A percentile compares a stretch with the other conserved stretches of the same genome.
Conservation (phyloP, 2,113 vertebrate species). For the Crocuta crocuta region DNA sequence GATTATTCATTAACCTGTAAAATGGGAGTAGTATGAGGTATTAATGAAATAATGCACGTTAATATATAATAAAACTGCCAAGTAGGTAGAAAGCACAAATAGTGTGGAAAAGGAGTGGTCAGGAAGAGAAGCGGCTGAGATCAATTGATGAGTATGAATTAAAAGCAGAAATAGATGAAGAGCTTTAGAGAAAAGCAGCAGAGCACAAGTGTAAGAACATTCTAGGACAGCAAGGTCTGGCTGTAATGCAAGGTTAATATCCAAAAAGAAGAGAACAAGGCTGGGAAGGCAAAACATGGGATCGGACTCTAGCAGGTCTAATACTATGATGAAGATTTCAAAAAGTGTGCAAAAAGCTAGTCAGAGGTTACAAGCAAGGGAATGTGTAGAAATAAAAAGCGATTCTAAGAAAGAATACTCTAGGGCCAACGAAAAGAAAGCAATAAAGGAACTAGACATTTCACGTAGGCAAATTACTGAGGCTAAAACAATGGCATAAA, state of each 20-base stretch:
- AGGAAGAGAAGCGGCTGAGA: neutral
- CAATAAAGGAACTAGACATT: neutral
- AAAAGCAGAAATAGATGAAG: neutral
- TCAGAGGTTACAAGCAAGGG: neutral
- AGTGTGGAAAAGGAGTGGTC: neutral
- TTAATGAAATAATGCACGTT: neutral
- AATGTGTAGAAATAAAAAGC: conserved; percentile 29
- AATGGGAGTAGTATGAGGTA: neutral
- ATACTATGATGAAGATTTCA: neutral
- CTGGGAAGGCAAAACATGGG: neutral
- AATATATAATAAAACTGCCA: neutral
- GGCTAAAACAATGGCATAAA: neutral
- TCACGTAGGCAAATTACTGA: conserved; percentile 12
- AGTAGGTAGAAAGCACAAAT: neutral
- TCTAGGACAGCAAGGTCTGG: neutral
- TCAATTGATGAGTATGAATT: neutral
- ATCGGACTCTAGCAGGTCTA: neutral
- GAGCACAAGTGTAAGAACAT: neutral
- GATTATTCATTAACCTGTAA: neutral
- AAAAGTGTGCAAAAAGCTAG: neutral
- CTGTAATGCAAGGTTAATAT: neutral
- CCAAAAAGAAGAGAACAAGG: neutral
- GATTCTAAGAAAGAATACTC: neutral
- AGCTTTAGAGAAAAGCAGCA: neutral
- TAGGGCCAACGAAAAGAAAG: neutral